Evolutionary conservation across 2,113 vertebrate genomes (phyloP).

Genomic region (Caranx melampygus): DNA sequence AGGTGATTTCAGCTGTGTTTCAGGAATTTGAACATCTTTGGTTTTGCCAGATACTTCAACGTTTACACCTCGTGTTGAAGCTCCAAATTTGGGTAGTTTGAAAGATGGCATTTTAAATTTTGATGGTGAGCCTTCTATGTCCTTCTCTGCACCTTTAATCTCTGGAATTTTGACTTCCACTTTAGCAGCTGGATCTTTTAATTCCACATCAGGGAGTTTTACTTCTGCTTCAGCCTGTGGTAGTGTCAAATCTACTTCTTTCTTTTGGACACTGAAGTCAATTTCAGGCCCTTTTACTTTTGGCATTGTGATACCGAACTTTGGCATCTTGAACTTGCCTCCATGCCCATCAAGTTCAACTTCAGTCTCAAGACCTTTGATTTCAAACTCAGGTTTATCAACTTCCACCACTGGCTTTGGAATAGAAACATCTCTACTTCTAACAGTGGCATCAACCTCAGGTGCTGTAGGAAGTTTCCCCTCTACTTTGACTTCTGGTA

Average conservation of each 20-base stretch:
- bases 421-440: slow-evolving; percentile 28
- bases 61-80: not conserved
- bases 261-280: not conserved
- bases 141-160: slow-evolving; percentile 1
- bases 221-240: slow-evolving; percentile 11
- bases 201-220: slow-evolving; percentile 1
- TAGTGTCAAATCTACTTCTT: not conserved
- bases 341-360: not conserved
- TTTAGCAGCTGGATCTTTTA: slow-evolving; percentile 34
- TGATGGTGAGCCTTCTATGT: slow-evolving; percentile 39
- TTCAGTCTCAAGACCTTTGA: slow-evolving; percentile 8
- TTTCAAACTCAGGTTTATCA: slow-evolving; percentile 26
- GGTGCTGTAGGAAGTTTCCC: not conserved
- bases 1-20: slow-evolving; percentile 28
- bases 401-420: slow-evolving; percentile 40
- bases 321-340: slow-evolving; percentile 36
- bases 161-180: slow-evolving; percentile 39
- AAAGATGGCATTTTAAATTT: slow-evolving; percentile 68
- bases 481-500: not conserved
- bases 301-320: slow-evolving; percentile 6
- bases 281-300: slow-evolving; percentile 23
- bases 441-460: not conserved
- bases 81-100: slow-evolving; percentile 67
- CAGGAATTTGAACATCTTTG: not conserved
- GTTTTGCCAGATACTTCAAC: not conserved